A percentile compares a stretch with the other conserved stretches of the same genome.
phyloP scores from a whole-genome alignment of 2,797 vertebrate genomes.

The Acropternis orthonyx region DNA sequence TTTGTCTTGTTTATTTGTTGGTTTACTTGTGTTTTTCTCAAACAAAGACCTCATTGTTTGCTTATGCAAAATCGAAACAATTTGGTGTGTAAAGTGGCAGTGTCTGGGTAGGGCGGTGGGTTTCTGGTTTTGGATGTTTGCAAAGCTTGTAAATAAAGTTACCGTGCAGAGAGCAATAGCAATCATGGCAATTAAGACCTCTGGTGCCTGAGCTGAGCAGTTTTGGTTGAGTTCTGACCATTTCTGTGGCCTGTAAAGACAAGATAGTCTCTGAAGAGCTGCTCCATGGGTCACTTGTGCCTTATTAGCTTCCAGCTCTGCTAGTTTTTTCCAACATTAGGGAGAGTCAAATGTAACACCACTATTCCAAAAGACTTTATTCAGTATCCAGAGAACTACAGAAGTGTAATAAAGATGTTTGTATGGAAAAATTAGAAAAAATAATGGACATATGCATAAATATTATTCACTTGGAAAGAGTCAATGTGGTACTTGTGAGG shows the following conservation, averaged over 20 bases:
- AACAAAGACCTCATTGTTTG: slow-evolving; percentile 13
- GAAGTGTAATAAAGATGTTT: background rate
- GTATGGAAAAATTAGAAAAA: background rate
- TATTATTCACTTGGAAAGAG: background rate
- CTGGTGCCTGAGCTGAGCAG: background rate
- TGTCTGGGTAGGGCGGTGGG: background rate
- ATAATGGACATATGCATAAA: background rate
- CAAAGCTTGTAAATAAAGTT: background rate
- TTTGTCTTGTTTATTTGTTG: slow-evolving; percentile 22
- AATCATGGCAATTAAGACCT: background rate
- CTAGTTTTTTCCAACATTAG: background rate
- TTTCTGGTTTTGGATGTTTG: background rate
- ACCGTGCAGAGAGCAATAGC: background rate
- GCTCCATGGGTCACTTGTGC: background rate
- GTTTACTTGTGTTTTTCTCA: background rate
- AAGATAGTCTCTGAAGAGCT: background rate
- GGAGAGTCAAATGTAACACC: background rate
- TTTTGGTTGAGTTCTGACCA: background rate
- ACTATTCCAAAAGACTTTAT: background rate
- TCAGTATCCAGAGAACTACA: background rate
- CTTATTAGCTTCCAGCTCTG: background rate
- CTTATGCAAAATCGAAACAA: background rate
- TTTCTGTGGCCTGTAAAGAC: background rate
- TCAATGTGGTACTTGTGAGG: background rate
- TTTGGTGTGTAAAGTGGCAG: background rate